A percentile compares a stretch with the other conserved stretches of the same genome.
These are phyloP conservation scores for Zosterops japonicus DNA, from an alignment of 2,113 vertebrate genomes.

Conservation along the genomic window DNA sequence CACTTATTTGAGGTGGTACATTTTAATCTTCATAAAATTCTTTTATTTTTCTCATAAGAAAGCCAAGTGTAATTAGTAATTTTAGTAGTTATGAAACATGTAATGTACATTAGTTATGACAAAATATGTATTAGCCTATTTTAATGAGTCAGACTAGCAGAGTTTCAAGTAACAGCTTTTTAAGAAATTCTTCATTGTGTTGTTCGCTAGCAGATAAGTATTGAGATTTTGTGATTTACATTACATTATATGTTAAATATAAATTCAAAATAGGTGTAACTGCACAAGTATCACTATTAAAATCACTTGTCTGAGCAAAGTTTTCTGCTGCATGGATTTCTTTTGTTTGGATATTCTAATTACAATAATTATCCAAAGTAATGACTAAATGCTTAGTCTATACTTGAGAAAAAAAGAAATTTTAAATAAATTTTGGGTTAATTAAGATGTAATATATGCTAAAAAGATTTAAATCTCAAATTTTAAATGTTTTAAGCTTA, in stretches of 20 bases:
- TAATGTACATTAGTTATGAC: background rate
- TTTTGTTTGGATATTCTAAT: background rate
- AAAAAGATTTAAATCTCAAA: background rate
- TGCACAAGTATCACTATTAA: background rate
- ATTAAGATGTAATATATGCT: background rate
- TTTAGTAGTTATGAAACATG: background rate
- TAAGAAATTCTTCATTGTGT: background rate
- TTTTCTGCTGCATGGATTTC: background rate
- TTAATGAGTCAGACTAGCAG: background rate
- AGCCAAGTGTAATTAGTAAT: background rate
- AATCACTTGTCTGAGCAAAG: background rate
- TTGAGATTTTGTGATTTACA: background rate
- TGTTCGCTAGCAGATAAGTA: background rate
- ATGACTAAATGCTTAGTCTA: accelerated
- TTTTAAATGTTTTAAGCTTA: background rate
- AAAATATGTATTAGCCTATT: background rate
- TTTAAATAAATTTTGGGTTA: background rate
- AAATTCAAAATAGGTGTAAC: background rate
- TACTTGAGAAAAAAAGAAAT: background rate
- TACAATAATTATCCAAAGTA: background rate
- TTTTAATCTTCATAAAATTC: background rate
- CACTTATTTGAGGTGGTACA: background rate
- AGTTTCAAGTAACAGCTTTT: background rate
- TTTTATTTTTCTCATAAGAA: background rate
- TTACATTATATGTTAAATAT: background rate